Conservation (phyloP, 2,113 vertebrate species). For the Taurulus bubalis region DNA sequence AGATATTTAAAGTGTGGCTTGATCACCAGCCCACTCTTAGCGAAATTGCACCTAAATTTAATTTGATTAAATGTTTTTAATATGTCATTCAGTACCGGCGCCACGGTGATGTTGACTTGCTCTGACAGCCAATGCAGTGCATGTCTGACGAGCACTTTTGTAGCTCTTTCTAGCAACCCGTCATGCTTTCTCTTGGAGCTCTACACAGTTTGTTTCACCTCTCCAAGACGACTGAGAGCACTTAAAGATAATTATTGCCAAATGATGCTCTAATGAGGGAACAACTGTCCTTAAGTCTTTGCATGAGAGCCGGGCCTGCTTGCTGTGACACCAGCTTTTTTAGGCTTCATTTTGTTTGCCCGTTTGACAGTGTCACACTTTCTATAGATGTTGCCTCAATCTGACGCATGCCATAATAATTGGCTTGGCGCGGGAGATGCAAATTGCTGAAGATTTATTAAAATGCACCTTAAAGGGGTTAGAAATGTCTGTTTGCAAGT, state of each 20-base stretch:
- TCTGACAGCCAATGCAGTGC: conserved; percentile 45
- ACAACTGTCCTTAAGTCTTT: conserved; percentile 71
- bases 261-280: conserved; percentile 76
- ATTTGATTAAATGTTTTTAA: conserved; percentile 58
- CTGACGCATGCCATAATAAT: conserved; percentile 79
- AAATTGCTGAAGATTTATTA: conserved; percentile 84
- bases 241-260: conserved; percentile 84
- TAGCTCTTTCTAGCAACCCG: conserved; percentile 50
- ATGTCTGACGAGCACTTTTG: conserved; percentile 58
- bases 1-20: conserved; percentile 59
- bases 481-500: conserved; percentile 80
- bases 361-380: conserved; percentile 77
- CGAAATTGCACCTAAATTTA: conserved; percentile 37
- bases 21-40: conserved; percentile 54
- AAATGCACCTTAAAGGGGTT: conserved; percentile 84
- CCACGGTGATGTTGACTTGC: conserved; percentile 22
- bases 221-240: conserved; percentile 77
- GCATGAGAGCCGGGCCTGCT: conserved; percentile 54
- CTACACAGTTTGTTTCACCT: conserved; percentile 75
- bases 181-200: conserved; percentile 59
- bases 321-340: conserved; percentile 63
- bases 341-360: conserved; percentile 68
- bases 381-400: conserved; percentile 74
- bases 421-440: conserved; percentile 78
- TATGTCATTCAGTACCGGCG: conserved; percentile 40